These are phyloP conservation scores for Zosterops hypoxanthus DNA, from an alignment of 2,113 vertebrate genomes.

Conservation along the genomic window DNA sequence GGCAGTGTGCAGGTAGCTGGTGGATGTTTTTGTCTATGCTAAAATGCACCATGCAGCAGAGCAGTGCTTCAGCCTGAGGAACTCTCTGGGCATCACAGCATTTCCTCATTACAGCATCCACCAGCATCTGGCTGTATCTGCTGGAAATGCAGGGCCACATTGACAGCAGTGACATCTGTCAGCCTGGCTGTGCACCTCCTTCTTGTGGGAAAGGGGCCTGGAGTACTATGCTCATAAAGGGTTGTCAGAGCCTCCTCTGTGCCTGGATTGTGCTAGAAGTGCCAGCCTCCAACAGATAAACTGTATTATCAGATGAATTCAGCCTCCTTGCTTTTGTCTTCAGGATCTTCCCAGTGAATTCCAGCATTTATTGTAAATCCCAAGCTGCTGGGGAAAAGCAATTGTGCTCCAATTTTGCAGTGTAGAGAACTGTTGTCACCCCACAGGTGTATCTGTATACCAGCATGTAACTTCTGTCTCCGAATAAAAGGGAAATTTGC, in stretches of 20 bases:
- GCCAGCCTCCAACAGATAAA: not conserved
- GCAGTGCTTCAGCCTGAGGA: not conserved
- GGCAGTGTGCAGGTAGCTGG: not conserved
- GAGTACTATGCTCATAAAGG: not conserved
- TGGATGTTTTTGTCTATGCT: not conserved
- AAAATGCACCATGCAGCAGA: not conserved
- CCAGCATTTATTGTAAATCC: not conserved
- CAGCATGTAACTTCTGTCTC: not conserved
- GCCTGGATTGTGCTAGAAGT: constrained; percentile 29
- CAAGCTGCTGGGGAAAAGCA: not conserved
- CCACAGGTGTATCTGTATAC: not conserved
- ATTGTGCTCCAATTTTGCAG: not conserved
- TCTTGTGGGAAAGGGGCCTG: not conserved
- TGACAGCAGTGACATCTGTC: not conserved
- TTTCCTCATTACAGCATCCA: not conserved
- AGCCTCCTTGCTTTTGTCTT: not conserved
- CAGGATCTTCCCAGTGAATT: not conserved
- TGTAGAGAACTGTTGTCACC: not conserved
- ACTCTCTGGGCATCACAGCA: not conserved
- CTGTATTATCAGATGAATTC: not conserved
- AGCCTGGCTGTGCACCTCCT: not conserved
- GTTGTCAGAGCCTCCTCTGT: not conserved
- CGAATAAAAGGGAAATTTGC: constrained; percentile 8
- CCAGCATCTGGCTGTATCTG: not conserved
- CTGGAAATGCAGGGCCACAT: constrained; percentile 28